A percentile compares a stretch with the other conserved stretches of the same genome.
Evolutionary conservation across 1,140 invertebrate species (phyloP).

Genomic region (Ganaspis sp.): DNA sequence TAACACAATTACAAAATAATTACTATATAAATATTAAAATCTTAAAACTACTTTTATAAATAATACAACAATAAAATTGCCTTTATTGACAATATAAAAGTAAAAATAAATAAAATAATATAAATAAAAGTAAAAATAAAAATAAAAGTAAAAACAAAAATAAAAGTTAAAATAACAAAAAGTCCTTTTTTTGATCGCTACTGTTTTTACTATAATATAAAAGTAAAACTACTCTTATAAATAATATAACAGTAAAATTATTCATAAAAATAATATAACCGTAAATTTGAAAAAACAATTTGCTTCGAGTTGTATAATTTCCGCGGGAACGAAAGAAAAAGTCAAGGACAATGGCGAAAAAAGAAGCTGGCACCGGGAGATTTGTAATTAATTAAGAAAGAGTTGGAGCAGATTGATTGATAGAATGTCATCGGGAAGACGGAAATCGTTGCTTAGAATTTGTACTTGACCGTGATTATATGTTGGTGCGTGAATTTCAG

Average conservation of each 20-base stretch:
- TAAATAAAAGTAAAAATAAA: too few species aligned
- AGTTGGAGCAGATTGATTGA: not conserved
- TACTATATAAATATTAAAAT: too few species aligned
- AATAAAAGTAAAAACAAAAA: too few species aligned
- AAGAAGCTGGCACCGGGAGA: not conserved
- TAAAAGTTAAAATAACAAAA: too few species aligned
- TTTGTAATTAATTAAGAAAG: not conserved
- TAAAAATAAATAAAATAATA: too few species aligned
- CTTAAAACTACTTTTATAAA: too few species aligned
- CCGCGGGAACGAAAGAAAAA: not conserved
- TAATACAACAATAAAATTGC: too few species aligned
- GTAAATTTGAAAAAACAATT: slow-evolving; percentile 4
- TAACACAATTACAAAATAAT: too few species aligned
- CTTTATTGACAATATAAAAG: too few species aligned
- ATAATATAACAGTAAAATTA: not conserved
- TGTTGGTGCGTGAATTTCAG: not conserved
- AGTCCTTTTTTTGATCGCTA: too few species aligned
- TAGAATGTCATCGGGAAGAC: slow-evolving; percentile 33
- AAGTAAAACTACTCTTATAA: too few species aligned
- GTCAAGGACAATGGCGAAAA: not conserved
- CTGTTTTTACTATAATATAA: too few species aligned
- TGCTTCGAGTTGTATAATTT: not conserved
- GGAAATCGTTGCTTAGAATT: slow-evolving; percentile 32
- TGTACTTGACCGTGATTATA: slow-evolving; percentile 1
- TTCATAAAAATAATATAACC: not conserved